Conservation (phyloP, 2,113 vertebrate genomes). For the Lynx canadensis region DNA sequence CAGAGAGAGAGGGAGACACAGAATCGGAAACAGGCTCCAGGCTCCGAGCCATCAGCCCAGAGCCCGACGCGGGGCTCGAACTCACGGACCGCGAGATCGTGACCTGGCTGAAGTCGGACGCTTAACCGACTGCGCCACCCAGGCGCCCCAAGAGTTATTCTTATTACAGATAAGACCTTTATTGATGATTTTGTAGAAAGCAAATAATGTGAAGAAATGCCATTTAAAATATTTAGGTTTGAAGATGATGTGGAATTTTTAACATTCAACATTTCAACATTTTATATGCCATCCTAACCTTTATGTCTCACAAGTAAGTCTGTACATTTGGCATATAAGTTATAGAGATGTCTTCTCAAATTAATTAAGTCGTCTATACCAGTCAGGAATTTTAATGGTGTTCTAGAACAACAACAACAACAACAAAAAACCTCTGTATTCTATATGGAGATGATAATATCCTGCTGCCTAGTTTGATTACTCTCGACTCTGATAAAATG, state of each 20-base stretch:
- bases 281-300: not conserved
- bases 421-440: not conserved
- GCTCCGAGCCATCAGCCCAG: no score
- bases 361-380: not conserved
- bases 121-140: no score
- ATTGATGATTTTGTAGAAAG: constrained; percentile 24
- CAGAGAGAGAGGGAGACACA: no score
- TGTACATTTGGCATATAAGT: constrained; percentile 19
- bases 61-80: no score
- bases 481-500: constrained; percentile 15
- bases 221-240: constrained; percentile 20
- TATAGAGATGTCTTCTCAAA: constrained; percentile 3
- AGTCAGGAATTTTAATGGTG: not conserved
- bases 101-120: no score
- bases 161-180: constrained; percentile 48
- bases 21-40: no score
- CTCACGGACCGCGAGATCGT: no score
- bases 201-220: constrained; percentile 39
- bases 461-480: not conserved
- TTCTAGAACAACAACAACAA: not conserved
- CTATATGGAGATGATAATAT: constrained; percentile 28
- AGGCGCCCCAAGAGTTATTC: constrained; percentile 40
- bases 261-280: constrained; percentile 42
- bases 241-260: not conserved
- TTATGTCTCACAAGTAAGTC: not conserved